A percentile compares a stretch with the other conserved stretches of the same genome.
These are phyloP conservation scores for Stegostoma tigrinum DNA, from an alignment of 2,113 vertebrate genomes.

Conservation along the genomic window DNA sequence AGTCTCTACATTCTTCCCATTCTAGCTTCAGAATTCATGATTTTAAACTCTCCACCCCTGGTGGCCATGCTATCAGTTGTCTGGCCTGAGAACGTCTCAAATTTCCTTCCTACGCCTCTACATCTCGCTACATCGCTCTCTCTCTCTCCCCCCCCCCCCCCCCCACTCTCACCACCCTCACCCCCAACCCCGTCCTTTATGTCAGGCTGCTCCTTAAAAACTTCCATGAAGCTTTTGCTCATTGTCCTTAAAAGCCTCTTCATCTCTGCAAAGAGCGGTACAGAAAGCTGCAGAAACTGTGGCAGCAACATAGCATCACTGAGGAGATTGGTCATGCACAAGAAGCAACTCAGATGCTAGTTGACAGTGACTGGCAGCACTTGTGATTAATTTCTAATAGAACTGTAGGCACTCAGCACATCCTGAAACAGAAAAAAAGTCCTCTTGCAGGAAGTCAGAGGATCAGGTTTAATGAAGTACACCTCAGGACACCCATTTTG, in stretches of 20 bases:
- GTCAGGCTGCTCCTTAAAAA: neutral
- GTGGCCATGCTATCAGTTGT: neutral
- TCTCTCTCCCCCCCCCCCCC: neutral
- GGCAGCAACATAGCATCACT: constrained; percentile 89
- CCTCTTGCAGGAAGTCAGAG: constrained; percentile 19
- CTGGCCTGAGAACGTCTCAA: neutral
- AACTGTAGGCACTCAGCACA: neutral
- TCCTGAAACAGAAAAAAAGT: constrained; percentile 35
- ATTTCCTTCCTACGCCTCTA: neutral
- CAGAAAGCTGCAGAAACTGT: constrained; percentile 90
- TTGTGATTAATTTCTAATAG: constrained; percentile 62
- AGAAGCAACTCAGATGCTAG: constrained; percentile 91
- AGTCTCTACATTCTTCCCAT: neutral
- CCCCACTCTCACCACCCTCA: too few species aligned
- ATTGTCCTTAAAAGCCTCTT: constrained; percentile 45
- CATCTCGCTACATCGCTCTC: neutral
- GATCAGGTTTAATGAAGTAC: constrained; percentile 32
- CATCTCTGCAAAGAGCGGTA: constrained; percentile 85
- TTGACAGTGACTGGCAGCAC: constrained; percentile 97
- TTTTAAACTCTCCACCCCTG: neutral
- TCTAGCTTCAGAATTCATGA: neutral
- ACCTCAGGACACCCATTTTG: constrained; percentile 32
- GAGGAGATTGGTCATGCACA: constrained; percentile 96
- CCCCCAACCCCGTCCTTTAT: too few species aligned
- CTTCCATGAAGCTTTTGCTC: neutral